phyloP scores from a whole-genome alignment of 2,797 vertebrate genomes.

The Percopsis omiscomaycus region DNA sequence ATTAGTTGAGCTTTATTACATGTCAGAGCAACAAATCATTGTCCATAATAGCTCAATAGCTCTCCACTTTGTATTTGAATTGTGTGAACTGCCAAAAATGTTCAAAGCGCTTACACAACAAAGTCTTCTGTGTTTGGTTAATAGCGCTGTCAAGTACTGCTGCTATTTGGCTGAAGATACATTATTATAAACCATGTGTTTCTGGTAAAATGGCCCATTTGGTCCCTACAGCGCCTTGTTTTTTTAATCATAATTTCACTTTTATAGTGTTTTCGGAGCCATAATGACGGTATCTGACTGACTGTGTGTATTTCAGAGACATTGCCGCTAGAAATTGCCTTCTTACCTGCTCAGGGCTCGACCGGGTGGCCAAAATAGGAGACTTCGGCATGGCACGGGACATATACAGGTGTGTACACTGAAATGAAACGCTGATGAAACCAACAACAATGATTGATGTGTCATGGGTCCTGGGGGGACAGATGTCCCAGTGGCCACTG shows the following conservation, averaged over 20 bases:
- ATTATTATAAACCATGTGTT: not conserved
- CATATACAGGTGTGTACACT: slow-evolving; percentile 83
- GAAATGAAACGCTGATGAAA: not conserved
- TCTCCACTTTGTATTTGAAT: not conserved
- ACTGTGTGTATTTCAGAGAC: slow-evolving; percentile 76
- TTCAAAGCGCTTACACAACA: not conserved
- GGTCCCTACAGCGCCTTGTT: not conserved
- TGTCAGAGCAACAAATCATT: too few species aligned
- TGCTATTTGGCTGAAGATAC: not conserved
- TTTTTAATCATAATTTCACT: not conserved
- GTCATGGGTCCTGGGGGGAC: slow-evolving; percentile 1
- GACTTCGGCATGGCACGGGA: slow-evolving; percentile 95
- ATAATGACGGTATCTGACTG: slow-evolving; percentile 7
- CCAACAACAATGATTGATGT: not conserved
- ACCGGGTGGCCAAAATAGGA: slow-evolving; percentile 88
- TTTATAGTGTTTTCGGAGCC: not conserved
- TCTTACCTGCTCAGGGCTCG: slow-evolving; percentile 83
- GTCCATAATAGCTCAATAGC: not conserved
- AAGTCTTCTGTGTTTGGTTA: not conserved
- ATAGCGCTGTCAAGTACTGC: not conserved
- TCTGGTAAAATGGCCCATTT: not conserved
- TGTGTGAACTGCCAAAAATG: not conserved
- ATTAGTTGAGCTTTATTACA: not conserved
- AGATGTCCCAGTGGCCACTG: slow-evolving; percentile 1
- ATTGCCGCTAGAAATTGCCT: slow-evolving; percentile 93